A percentile compares a stretch with the other conserved stretches of the same genome.
These are phyloP conservation scores for Temnothorax longispinosus DNA, from an alignment of 1,140 invertebrate genomes.

Conservation along the genomic window DNA sequence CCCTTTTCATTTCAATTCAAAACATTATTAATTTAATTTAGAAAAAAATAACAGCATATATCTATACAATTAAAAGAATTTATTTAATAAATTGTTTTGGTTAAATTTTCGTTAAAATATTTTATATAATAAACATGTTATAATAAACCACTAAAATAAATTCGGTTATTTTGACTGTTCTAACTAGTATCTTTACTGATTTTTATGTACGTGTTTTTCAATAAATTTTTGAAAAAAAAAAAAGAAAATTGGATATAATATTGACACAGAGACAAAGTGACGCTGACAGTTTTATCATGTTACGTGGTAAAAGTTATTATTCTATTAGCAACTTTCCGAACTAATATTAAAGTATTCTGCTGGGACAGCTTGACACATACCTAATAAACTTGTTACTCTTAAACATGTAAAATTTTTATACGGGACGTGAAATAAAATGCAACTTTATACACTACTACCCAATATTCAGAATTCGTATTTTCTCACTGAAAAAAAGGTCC, in stretches of 20 bases:
- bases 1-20: neutral
- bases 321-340: slow-evolving; percentile 70
- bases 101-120: neutral
- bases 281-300: slow-evolving; percentile 35
- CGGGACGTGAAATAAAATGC: neutral
- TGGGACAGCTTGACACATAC: slow-evolving; percentile 62
- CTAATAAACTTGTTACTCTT: slow-evolving; percentile 42
- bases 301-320: slow-evolving; percentile 63
- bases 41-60: neutral
- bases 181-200: neutral
- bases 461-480: neutral
- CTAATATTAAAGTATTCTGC: slow-evolving; percentile 71
- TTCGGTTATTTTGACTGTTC: neutral
- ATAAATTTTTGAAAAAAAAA: neutral
- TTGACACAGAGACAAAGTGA: slow-evolving; percentile 36
- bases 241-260: neutral
- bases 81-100: neutral
- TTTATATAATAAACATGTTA: neutral
- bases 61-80: neutral
- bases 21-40: neutral
- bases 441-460: neutral
- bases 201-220: neutral
- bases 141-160: neutral
- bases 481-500: neutral
- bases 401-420: slow-evolving; percentile 35